Evolutionary conservation across 2,888 invertebrate genomes (phyloP).

Genomic region (Plutella xylostella): DNA sequence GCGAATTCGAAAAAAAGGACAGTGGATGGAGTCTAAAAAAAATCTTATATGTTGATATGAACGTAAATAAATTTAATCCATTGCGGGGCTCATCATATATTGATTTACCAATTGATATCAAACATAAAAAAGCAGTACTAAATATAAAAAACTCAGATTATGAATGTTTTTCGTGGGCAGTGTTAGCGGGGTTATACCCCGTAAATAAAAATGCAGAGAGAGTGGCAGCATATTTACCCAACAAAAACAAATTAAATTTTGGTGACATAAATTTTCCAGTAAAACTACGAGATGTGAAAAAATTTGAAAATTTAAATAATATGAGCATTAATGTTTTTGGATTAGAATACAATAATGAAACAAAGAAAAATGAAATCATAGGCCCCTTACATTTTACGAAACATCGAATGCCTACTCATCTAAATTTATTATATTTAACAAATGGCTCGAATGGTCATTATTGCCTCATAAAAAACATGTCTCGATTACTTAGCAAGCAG

Average conservation of each 20-base stretch:
- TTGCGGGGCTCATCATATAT: constrained; percentile 18
- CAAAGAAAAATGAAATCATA: constrained; percentile 15
- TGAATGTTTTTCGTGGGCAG: constrained; percentile 21
- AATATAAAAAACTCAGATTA: constrained; percentile 22
- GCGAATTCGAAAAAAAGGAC: constrained; percentile 21
- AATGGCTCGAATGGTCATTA: constrained; percentile 18
- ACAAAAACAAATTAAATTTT: constrained; percentile 20
- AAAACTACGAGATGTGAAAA: constrained; percentile 19
- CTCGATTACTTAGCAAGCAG: constrained; percentile 19
- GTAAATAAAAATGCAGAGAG: constrained; percentile 14
- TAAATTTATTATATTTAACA: constrained; percentile 21
- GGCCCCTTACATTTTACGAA: constrained; percentile 22
- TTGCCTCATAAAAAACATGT: constrained; percentile 22
- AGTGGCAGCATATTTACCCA: constrained; percentile 12
- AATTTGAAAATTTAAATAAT: constrained; percentile 21
- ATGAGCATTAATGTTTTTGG: constrained; percentile 24
- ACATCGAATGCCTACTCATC: constrained; percentile 13
- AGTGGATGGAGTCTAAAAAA: constrained; percentile 20
- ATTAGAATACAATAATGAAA: constrained; percentile 19
- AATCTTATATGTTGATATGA: constrained; percentile 17
- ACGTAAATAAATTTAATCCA: constrained; percentile 21
- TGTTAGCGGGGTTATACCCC: constrained; percentile 22
- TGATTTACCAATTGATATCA: constrained; percentile 20
- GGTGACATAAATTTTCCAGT: constrained; percentile 20
- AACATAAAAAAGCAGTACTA: constrained; percentile 21